Evolutionary conservation across 2,113 vertebrate species (phyloP).

Genomic region (Paramormyrops kingsleyae): DNA sequence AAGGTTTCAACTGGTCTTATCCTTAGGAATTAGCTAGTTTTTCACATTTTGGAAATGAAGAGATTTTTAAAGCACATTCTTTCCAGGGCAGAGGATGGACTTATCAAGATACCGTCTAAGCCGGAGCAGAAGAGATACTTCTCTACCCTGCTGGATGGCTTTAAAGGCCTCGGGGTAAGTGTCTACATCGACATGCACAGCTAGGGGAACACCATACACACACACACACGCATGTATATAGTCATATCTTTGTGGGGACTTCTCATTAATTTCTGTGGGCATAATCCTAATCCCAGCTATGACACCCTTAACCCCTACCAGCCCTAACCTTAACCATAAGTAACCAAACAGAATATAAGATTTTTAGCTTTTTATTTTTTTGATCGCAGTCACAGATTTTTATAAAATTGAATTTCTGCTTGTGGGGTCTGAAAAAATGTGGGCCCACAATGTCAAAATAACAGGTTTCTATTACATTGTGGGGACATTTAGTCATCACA

Average conservation of each 20-base stretch:
- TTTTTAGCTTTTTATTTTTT: not conserved
- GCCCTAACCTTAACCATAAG: not conserved
- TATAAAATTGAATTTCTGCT: not conserved
- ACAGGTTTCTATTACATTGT: not conserved
- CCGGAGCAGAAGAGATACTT: not conserved
- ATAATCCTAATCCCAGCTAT: not conserved
- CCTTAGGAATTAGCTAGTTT: not conserved
- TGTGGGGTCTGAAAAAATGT: not conserved
- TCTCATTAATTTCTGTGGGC: not conserved
- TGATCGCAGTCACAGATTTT: not conserved
- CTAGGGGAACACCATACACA: not conserved
- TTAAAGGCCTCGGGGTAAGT: constrained; percentile 44
- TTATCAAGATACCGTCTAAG: constrained; percentile 33
- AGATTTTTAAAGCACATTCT: not conserved
- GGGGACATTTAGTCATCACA: not conserved
- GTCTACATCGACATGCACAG: not conserved
- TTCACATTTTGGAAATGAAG: not conserved
- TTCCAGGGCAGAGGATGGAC: constrained; percentile 48
- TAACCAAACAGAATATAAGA: not conserved
- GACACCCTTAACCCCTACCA: not conserved
- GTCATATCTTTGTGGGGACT: not conserved
- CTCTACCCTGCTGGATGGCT: constrained; percentile 29
- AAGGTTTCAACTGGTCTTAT: not conserved
- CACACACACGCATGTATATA: no score
- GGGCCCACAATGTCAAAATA: not conserved